Evolutionary conservation across 1,140 invertebrate genomes (phyloP).

Genomic region (Heliconius nattereri): DNA sequence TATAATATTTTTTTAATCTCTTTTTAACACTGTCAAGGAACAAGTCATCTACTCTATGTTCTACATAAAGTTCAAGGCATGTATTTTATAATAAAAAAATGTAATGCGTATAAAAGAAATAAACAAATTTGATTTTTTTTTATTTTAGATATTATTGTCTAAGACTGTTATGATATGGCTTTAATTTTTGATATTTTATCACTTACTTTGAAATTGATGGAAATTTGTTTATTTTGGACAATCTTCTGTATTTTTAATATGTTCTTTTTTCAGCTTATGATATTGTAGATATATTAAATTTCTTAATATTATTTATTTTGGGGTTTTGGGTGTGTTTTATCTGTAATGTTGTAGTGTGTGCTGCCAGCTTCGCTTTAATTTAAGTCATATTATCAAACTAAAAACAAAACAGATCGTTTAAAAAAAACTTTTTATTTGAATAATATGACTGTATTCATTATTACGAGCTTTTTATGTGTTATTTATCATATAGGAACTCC

Average conservation of each 20-base stretch:
- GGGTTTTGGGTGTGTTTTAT: not conserved
- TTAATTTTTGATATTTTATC: not conserved
- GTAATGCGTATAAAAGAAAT: not conserved
- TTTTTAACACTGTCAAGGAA: constrained; percentile 51
- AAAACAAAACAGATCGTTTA: not conserved
- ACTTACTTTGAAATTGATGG: not conserved
- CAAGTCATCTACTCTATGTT: constrained; percentile 70
- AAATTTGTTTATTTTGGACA: not conserved
- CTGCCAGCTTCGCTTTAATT: not conserved
- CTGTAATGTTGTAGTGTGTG: not conserved
- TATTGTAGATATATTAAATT: not conserved
- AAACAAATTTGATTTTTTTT: not conserved
- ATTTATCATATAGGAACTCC: too few species aligned
- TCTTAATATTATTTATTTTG: not conserved
- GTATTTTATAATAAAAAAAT: constrained; percentile 31
- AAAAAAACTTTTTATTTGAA: not conserved
- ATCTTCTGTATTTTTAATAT: not conserved
- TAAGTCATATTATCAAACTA: not conserved
- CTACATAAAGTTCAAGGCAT: constrained; percentile 73
- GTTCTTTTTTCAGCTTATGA: not conserved
- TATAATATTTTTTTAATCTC: constrained; percentile 1
- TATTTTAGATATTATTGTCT: too few species aligned
- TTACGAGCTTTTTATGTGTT: too few species aligned
- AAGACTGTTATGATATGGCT: not conserved
- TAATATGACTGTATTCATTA: too few species aligned